phyloP scores from a whole-genome alignment of 2,797 vertebrate species.

The Ptychadena robeensis region DNA sequence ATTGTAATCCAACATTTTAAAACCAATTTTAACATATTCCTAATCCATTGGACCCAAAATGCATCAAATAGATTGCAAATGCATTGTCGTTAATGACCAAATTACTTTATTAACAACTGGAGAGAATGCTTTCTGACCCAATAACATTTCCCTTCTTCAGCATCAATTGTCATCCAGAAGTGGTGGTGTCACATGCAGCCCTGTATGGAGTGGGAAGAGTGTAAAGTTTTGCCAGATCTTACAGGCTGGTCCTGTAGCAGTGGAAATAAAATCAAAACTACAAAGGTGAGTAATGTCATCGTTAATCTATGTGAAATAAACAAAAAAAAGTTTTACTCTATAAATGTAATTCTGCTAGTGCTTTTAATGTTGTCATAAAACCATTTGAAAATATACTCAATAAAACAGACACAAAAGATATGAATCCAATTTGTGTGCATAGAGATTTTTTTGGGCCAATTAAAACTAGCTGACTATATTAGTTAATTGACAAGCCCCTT shows the following conservation, averaged over 20 bases:
- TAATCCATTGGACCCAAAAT: neutral
- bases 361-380: too few species aligned
- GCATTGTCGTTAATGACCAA: neutral
- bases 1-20: too few species aligned
- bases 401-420: too few species aligned
- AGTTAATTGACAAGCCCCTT: too few species aligned
- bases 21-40: too few species aligned
- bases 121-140: neutral
- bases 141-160: slow-evolving; percentile 64
- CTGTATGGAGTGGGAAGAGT: slow-evolving; percentile 80
- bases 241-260: slow-evolving; percentile 83
- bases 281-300: slow-evolving; percentile 76
- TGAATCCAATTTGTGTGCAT: too few species aligned
- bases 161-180: slow-evolving; percentile 78
- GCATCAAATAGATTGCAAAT: neutral
- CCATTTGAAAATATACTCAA: too few species aligned
- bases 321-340: too few species aligned
- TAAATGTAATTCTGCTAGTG: too few species aligned
- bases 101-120: neutral
- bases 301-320: too few species aligned
- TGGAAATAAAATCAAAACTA: slow-evolving; percentile 84
- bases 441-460: too few species aligned
- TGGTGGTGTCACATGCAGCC: slow-evolving; percentile 84
- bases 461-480: too few species aligned
- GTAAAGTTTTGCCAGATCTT: slow-evolving; percentile 79